A percentile compares a stretch with the other conserved stretches of the same genome.
Evolutionary conservation across 2,113 vertebrate species (phyloP).

Genomic region (Cyprinodon brontotheroides): DNA sequence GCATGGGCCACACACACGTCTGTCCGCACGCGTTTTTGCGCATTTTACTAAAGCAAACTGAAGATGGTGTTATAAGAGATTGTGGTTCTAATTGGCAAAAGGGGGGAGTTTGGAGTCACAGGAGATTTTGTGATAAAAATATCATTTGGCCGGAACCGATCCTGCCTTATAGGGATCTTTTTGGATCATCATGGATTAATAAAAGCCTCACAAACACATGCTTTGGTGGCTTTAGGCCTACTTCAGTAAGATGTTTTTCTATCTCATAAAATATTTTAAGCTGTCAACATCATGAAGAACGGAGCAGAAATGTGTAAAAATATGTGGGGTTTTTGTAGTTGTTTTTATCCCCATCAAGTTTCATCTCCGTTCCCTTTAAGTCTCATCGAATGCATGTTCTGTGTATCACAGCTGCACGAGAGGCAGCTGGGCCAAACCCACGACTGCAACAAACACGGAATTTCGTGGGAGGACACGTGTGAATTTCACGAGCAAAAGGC

Average conservation of each 20-base stretch:
- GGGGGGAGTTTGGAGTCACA: conserved; percentile 23
- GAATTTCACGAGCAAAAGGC: conserved; percentile 55
- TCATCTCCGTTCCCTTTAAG: conserved; percentile 58
- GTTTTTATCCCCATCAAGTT: conserved; percentile 41
- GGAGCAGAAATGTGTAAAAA: conserved; percentile 18
- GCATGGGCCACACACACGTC: background rate
- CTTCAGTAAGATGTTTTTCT: conserved; percentile 60
- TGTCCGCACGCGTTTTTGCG: background rate
- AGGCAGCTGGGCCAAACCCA: conserved; percentile 37
- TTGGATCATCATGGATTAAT: conserved; percentile 51
- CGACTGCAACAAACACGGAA: conserved; percentile 12
- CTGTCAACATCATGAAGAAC: conserved; percentile 28
- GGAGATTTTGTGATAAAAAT: conserved; percentile 44
- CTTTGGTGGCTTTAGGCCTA: conserved; percentile 14
- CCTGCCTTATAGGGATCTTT: conserved; percentile 33
- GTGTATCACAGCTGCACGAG: conserved; percentile 50
- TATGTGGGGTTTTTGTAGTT: background rate
- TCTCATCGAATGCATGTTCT: conserved; percentile 26
- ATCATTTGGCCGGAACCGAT: conserved; percentile 48
- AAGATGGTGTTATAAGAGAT: conserved; percentile 25
- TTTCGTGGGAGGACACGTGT: conserved; percentile 36
- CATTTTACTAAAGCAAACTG: conserved; percentile 28
- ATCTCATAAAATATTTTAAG: conserved; percentile 37
- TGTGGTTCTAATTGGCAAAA: conserved; percentile 39
- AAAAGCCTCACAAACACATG: conserved; percentile 19